Base-by-base conservation (phyloP, 2,888 invertebrate genomes). In the Drosophila pullipes region DNA sequence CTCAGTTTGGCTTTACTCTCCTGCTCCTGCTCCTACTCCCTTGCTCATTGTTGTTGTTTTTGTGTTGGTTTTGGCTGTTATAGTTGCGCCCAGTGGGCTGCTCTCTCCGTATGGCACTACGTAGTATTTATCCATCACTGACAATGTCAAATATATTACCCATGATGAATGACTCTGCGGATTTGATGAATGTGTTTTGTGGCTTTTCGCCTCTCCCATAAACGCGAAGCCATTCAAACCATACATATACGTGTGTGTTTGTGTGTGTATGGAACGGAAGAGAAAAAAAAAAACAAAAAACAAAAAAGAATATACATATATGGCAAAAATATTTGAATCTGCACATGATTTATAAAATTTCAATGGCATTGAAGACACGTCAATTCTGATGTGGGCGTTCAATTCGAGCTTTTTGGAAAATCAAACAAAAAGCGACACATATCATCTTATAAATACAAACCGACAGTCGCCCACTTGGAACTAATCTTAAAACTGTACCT, bases 281-380 rank as follows among this genome's bases (percentile, higher is more conserved):
- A 49, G 35, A 39, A 57, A 50, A 58, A 49, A 64, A 52, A 58
- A 49, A 25, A 31, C 9, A 60, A 66, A 59, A 44, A 54, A n/a
- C n/a, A n/a, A 7, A 54, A 64, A 25, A 0, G 7, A 60, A 60
- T 31, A 49, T 30, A 39, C 11, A 30, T 37, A 63, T 22, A 22
- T 16, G 25, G 41, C 50, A 44, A 50, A 63, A 31, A 35, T 37
- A 37, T 57, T 78, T 52, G 69, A 79, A 90, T 78, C 89, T 86
- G 81, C 84, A 85, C 86, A 90, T 91, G 91, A 91, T 88, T 88
- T 91, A 90, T 88, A 91, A 90, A 91, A 91, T 88, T 86, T 82
- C 89, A 87, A 78, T 78, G 70, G 74, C 84, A 74, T 78, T 74
- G 67, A 72, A 74, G 76, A 91, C 78, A 73, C 67, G 87, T 86